Conservation (phyloP, 2,888 invertebrate genomes). For the Andrena praecox region DNA sequence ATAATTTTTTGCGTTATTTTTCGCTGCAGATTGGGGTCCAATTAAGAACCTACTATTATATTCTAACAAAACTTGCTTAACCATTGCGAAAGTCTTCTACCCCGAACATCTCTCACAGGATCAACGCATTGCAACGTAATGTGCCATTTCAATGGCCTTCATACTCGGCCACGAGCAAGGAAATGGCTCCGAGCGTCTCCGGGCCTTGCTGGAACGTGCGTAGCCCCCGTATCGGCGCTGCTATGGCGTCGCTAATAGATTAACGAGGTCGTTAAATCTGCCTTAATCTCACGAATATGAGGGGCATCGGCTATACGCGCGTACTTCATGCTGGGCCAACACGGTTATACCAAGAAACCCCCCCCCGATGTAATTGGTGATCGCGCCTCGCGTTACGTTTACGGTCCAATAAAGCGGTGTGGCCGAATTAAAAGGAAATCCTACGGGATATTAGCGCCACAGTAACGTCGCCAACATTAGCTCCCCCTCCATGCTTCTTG, state of each 20-base stretch:
- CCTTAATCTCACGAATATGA: slow-evolving; percentile 65
- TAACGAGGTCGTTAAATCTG: slow-evolving; percentile 67
- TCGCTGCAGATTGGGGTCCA: not conserved
- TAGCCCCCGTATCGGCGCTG: slow-evolving; percentile 14
- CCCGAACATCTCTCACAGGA: no score
- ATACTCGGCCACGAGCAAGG: not conserved
- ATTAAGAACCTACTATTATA: not conserved
- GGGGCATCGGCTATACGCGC: slow-evolving; percentile 23
- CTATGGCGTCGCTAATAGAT: slow-evolving; percentile 51
- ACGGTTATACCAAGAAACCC: slow-evolving; percentile 47
- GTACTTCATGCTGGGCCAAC: slow-evolving; percentile 18
- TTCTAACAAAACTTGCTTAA: not conserved
- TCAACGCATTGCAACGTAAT: not conserved
- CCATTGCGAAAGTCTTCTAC: not conserved
- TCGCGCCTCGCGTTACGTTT: slow-evolving; percentile 64
- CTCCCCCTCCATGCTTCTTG: not conserved
- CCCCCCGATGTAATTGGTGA: slow-evolving; percentile 62
- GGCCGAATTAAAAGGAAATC: slow-evolving; percentile 65
- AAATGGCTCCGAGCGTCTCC: slow-evolving; percentile 2
- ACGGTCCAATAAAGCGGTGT: slow-evolving; percentile 59
- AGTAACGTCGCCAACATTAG: not conserved
- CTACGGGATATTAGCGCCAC: slow-evolving; percentile 26
- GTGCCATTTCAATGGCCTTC: not conserved
- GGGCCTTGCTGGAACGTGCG: slow-evolving; percentile 11
- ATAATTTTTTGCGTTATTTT: not conserved